Evolutionary conservation across 2,797 vertebrate genomes (phyloP).

Genomic region (Myotis planiceps): DNA sequence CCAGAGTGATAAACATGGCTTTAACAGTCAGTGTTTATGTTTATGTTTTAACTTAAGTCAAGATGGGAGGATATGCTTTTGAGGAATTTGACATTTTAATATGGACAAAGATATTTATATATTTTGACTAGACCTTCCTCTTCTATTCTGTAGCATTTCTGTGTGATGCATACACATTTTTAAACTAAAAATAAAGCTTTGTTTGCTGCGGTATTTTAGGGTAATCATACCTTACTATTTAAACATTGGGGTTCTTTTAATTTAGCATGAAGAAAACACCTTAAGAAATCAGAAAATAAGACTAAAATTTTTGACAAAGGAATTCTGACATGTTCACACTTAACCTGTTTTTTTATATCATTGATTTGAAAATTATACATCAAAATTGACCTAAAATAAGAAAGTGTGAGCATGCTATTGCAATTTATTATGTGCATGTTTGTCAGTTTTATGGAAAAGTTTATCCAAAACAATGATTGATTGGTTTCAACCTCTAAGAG

Average conservation of each 20-base stretch:
- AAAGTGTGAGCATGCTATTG: not conserved
- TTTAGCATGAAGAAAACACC: not conserved
- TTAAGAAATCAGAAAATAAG: not conserved
- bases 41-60: constrained; percentile 6
- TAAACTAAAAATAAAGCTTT: not conserved
- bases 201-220: not conserved
- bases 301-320: not conserved
- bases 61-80: not conserved
- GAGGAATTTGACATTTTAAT: not conserved
- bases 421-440: not conserved
- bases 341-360: not conserved
- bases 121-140: not conserved
- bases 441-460: constrained; percentile 10
- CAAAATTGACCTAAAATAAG: not conserved
- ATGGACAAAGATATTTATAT: not conserved
- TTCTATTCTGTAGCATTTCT: not conserved
- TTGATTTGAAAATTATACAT: not conserved
- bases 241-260: not conserved
- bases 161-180: not conserved
- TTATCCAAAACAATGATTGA: constrained; percentile 22
- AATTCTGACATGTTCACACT: not conserved
- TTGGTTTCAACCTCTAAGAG: not conserved
- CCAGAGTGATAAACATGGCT: not conserved
- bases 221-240: not conserved
- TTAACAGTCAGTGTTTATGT: not conserved